A percentile compares a stretch with the other conserved stretches of the same genome.
These are phyloP conservation scores for Calosoma granatense DNA, from an alignment of 1,140 invertebrate genomes.

Conservation along the genomic window DNA sequence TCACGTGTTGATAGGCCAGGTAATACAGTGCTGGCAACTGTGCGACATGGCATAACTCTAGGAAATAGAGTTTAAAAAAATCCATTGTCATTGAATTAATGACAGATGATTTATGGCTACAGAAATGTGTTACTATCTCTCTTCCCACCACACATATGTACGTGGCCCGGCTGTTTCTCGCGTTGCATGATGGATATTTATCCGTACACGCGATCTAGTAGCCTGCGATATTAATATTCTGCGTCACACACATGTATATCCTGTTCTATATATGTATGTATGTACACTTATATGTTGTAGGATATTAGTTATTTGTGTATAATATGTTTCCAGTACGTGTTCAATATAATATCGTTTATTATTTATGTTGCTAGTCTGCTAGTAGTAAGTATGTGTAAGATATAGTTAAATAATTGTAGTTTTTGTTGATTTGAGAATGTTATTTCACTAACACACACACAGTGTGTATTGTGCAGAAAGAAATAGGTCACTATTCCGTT, in stretches of 20 bases:
- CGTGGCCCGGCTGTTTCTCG: neutral
- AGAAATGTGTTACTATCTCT: neutral
- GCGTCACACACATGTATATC: neutral
- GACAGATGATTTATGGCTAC: neutral
- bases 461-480: too few relatives aligned
- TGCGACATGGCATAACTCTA: neutral
- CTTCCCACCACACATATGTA: neutral
- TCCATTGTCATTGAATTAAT: neutral
- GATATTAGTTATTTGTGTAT: too few relatives aligned
- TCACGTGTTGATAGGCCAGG: neutral
- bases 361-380: too few relatives aligned
- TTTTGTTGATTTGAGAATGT: too few relatives aligned
- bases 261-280: too few relatives aligned
- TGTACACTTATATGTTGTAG: too few relatives aligned
- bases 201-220: neutral
- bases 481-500: too few relatives aligned
- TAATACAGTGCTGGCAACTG: neutral
- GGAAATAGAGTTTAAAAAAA: neutral
- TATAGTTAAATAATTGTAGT: too few relatives aligned
- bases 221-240: neutral
- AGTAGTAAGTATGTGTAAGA: too few relatives aligned
- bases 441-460: too few relatives aligned
- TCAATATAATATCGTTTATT: too few relatives aligned
- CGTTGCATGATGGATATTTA: neutral
- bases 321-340: too few relatives aligned